phyloP scores from a whole-genome alignment of 2,113 vertebrate genomes.

The Sterrhoptilus dennistouni region DNA sequence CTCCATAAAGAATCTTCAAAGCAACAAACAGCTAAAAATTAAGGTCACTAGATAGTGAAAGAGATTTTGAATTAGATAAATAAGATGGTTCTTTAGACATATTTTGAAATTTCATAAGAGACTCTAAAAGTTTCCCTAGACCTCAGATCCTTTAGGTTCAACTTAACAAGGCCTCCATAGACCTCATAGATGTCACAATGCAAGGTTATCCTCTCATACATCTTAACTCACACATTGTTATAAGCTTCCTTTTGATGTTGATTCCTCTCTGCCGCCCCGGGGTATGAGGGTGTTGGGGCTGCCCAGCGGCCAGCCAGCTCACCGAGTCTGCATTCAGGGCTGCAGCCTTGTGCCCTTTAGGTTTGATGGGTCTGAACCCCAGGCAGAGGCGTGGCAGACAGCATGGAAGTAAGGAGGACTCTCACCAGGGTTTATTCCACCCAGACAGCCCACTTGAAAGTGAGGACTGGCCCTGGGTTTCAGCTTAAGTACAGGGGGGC shows the following conservation, averaged over 20 bases:
- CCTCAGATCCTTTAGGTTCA: background rate
- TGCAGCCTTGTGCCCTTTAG: no score
- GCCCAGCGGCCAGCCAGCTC: no score
- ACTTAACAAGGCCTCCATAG: background rate
- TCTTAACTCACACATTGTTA: background rate
- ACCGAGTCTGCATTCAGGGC: no score
- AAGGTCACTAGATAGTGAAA: background rate
- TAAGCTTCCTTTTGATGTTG: conserved; percentile 20
- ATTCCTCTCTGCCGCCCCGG: background rate
- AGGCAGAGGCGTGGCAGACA: no score
- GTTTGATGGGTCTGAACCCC: no score
- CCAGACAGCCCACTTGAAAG: no score
- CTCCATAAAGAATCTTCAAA: background rate
- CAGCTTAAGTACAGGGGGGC: no score
- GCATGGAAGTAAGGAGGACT: no score
- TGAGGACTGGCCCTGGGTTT: no score
- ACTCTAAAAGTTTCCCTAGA: background rate
- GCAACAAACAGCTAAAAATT: background rate
- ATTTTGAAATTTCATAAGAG: background rate
- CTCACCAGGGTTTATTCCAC: no score
- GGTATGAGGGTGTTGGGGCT: no score
- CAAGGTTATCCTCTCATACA: background rate
- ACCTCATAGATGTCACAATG: background rate
- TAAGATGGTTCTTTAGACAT: background rate
- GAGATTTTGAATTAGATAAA: background rate